phyloP scores from a whole-genome alignment of 2,113 vertebrate genomes.

The Petroica traversi region DNA sequence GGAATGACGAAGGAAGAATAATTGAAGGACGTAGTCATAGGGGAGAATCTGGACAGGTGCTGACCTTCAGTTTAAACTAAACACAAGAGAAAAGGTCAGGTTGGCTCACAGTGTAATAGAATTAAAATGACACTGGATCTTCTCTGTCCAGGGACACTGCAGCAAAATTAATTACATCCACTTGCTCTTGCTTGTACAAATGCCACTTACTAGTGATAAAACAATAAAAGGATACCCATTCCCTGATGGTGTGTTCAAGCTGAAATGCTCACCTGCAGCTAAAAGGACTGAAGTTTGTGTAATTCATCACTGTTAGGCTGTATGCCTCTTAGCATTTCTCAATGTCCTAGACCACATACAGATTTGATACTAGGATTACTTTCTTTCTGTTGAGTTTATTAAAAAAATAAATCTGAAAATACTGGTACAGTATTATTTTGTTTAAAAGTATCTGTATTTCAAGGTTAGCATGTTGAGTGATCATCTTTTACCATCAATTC shows the following conservation, averaged over 20 bases:
- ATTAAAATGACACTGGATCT: not conserved
- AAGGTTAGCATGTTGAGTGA: not conserved
- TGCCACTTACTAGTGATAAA: not conserved
- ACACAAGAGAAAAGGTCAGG: not conserved
- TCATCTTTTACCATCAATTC: not conserved
- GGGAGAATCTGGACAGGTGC: not conserved
- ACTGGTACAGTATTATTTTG: not conserved
- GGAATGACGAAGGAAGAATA: not conserved
- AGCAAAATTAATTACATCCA: slow-evolving; percentile 4
- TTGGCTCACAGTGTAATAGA: not conserved
- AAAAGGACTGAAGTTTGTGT: not conserved
- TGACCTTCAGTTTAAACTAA: not conserved
- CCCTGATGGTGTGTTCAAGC: not conserved
- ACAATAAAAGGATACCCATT: not conserved
- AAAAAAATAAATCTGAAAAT: not conserved
- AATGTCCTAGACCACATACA: not conserved
- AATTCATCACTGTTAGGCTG: not conserved
- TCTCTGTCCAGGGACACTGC: not conserved
- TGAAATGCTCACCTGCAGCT: not conserved
- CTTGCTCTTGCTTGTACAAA: not conserved
- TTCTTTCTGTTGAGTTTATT: not conserved
- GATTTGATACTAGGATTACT: not conserved
- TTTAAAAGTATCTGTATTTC: not conserved
- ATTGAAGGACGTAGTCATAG: not conserved
- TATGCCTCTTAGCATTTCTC: not conserved